These are phyloP conservation scores for Ptychochromis oligacanthus DNA, from an alignment of 2,113 vertebrate species.

Conservation along the genomic window DNA sequence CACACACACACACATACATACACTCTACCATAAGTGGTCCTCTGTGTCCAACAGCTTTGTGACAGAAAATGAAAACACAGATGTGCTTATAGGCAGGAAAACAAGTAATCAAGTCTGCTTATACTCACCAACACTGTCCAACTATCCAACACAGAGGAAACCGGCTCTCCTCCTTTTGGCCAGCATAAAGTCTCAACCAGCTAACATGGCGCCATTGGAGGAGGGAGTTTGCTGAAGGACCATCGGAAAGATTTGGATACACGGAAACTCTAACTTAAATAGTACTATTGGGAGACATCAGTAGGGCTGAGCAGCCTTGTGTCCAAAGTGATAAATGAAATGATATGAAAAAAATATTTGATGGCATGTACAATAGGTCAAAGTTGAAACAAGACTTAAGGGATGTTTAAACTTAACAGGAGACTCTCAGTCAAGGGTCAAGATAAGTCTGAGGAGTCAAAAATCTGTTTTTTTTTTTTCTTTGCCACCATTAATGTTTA, in stretches of 20 bases:
- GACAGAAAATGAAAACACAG: constrained; percentile 47
- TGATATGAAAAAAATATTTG: not conserved
- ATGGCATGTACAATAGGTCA: not conserved
- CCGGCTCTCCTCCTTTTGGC: not conserved
- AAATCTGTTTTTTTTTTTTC: no score
- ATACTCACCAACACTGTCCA: constrained; percentile 9
- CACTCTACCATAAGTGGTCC: not conserved
- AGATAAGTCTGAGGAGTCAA: no score
- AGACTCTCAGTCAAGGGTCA: not conserved
- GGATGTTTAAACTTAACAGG: not conserved
- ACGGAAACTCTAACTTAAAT: not conserved
- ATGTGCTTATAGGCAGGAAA: constrained; percentile 30
- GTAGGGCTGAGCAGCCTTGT: not conserved
- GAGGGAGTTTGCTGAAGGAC: constrained; percentile 10
- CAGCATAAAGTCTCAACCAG: not conserved
- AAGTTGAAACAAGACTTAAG: not conserved
- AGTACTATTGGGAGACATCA: not conserved
- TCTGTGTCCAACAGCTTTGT: constrained; percentile 37
- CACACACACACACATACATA: constrained; percentile 13
- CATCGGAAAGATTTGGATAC: not conserved
- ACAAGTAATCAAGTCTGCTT: constrained; percentile 29
- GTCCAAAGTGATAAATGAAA: not conserved
- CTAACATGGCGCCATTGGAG: not conserved
- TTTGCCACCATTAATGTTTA: no score
- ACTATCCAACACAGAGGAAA: constrained; percentile 6